These are phyloP conservation scores for Drosophila rufa DNA, from an alignment of 1,140 invertebrate genomes.

Conservation along the genomic window DNA sequence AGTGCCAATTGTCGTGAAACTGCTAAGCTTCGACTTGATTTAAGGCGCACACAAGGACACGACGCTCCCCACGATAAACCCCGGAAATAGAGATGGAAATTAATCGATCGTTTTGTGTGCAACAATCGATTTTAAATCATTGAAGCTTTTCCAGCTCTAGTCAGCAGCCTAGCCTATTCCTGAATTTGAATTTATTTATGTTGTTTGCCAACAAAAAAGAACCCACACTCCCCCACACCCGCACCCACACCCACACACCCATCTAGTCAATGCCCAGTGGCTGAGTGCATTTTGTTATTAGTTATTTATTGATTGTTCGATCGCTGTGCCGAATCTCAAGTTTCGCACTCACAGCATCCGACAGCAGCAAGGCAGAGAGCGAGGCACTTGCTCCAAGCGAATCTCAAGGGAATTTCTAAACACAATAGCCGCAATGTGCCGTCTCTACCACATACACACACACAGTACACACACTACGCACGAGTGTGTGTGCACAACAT, in stretches of 20 bases:
- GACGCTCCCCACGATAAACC: background rate
- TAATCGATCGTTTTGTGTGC: background rate
- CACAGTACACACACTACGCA: constrained; percentile 13
- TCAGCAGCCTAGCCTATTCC: constrained; percentile 13
- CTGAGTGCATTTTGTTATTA: constrained; percentile 81
- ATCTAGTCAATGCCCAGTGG: constrained; percentile 77
- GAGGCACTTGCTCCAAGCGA: constrained; percentile 71
- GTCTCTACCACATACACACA: constrained; percentile 51
- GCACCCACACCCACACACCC: constrained; percentile 5
- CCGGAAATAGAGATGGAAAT: background rate
- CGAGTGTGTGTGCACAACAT: constrained; percentile 33
- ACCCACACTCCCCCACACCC: background rate
- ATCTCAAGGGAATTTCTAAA: constrained; percentile 73
- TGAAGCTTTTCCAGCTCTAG: constrained; percentile 2
- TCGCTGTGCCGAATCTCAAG: constrained; percentile 74
- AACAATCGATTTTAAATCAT: background rate
- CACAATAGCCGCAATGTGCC: constrained; percentile 64
- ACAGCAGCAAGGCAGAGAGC: constrained; percentile 46
- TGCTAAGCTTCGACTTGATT: constrained; percentile 21
- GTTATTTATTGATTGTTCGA: constrained; percentile 75
- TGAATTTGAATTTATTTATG: constrained; percentile 42
- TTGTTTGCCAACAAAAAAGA: constrained; percentile 55
- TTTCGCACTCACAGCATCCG: constrained; percentile 65
- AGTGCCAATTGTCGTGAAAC: constrained; percentile 69
- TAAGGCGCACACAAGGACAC: constrained; percentile 7